phyloP scores from a whole-genome alignment of 2,888 invertebrate genomes.

The Cephus spinipes region DNA sequence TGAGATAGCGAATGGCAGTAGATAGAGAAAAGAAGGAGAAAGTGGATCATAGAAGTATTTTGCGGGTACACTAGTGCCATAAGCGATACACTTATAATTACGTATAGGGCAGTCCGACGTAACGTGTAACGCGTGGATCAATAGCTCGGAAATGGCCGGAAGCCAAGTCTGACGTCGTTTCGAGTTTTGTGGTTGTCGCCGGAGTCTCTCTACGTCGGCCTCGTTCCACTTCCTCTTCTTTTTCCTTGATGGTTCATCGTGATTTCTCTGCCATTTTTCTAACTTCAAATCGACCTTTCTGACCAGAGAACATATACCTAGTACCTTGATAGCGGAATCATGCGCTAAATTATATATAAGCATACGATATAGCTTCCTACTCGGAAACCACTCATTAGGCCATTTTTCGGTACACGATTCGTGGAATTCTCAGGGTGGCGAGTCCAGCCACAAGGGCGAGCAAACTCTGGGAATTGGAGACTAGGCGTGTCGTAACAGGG shows the following conservation, averaged over 20 bases:
- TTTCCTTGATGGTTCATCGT: slow-evolving; percentile 32
- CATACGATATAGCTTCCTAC: background rate
- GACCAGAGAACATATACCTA: background rate
- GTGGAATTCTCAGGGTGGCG: background rate
- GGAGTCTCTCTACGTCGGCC: slow-evolving; percentile 42
- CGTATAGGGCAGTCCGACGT: slow-evolving; percentile 57
- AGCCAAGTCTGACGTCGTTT: slow-evolving; percentile 64
- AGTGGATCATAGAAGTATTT: background rate
- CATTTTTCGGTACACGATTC: background rate
- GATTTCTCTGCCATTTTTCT: too few relatives aligned
- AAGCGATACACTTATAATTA: slow-evolving; percentile 60
- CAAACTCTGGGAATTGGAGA: background rate
- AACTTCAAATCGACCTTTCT: background rate
- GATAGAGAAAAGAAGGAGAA: background rate
- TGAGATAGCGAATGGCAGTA: background rate
- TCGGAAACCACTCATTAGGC: background rate
- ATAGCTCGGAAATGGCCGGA: slow-evolving; percentile 64
- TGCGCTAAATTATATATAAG: background rate
- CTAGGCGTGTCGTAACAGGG: background rate
- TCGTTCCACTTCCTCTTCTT: slow-evolving; percentile 48
- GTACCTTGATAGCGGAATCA: background rate
- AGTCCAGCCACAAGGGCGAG: background rate
- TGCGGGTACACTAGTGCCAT: background rate
- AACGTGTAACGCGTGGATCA: slow-evolving; percentile 58
- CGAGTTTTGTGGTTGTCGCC: slow-evolving; percentile 63